Evolutionary conservation across 1,140 invertebrate genomes (phyloP).

Genomic region (Drosophila chauvacae): DNA sequence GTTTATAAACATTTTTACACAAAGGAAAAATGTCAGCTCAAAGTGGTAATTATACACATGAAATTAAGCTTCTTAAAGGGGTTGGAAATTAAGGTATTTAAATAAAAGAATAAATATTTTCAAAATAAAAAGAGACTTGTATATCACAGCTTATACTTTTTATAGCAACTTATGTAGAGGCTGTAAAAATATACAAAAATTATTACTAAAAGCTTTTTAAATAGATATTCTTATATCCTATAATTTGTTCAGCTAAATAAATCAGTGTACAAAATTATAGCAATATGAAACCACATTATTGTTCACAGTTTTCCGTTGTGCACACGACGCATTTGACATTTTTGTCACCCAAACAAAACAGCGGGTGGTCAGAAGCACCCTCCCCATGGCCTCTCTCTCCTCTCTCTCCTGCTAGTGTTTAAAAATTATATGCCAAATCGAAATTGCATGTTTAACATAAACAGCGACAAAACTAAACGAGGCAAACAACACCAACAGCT

Average conservation of each 20-base stretch:
- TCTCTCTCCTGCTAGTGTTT: constrained; percentile 43
- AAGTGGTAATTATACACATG: constrained; percentile 1
- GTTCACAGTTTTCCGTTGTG: constrained; percentile 7
- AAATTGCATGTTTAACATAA: constrained; percentile 81
- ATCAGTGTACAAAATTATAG: background rate
- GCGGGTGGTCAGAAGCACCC: constrained; percentile 52
- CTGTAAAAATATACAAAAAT: background rate
- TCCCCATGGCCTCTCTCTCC: background rate
- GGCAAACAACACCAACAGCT: constrained; percentile 34
- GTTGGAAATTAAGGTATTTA: background rate
- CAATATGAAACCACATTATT: constrained; percentile 14
- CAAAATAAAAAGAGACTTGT: background rate
- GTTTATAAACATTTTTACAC: constrained; percentile 24
- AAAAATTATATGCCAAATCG: constrained; percentile 83
- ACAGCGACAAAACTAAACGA: constrained; percentile 56
- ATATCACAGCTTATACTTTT: background rate
- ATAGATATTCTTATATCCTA: background rate
- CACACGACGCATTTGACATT: constrained; percentile 72
- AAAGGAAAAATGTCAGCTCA: constrained; percentile 2
- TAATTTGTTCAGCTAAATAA: background rate
- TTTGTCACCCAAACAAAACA: constrained; percentile 75
- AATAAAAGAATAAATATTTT: background rate
- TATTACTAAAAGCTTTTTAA: background rate
- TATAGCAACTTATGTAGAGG: background rate
- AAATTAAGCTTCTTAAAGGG: background rate